Evolutionary conservation across 2,113 vertebrate species (phyloP).

Genomic region (Gallinago media): DNA sequence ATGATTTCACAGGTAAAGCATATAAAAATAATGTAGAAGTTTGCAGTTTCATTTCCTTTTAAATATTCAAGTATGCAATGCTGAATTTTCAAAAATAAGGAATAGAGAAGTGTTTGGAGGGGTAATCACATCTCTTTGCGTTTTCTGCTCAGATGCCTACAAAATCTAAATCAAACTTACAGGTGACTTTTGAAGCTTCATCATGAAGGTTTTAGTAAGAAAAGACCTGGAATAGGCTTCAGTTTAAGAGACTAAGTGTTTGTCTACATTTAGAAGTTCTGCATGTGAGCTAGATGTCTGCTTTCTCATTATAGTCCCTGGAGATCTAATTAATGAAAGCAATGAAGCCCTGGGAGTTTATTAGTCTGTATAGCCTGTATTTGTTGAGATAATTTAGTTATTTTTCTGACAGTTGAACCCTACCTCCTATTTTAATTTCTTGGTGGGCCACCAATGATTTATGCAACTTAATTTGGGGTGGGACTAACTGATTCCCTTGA

Average conservation of each 20-base stretch:
- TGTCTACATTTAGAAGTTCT: neutral
- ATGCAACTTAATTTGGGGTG: neutral
- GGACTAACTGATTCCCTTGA: neutral
- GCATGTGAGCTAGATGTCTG: neutral
- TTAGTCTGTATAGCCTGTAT: neutral
- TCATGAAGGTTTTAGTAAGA: neutral
- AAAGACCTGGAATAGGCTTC: neutral
- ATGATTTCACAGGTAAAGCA: conserved; percentile 77
- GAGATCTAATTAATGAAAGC: neutral
- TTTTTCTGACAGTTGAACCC: neutral
- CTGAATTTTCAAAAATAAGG: neutral
- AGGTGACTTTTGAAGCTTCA: neutral
- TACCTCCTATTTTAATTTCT: neutral
- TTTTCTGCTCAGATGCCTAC: neutral
- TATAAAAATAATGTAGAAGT: neutral
- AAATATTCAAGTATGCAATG: neutral
- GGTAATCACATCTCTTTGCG: neutral
- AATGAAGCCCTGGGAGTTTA: neutral
- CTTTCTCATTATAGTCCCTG: neutral
- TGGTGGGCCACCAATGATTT: neutral
- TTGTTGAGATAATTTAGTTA: neutral
- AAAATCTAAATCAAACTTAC: neutral
- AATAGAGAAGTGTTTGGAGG: neutral
- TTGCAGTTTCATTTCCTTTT: neutral
- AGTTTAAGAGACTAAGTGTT: neutral